Conservation (phyloP, 2,113 vertebrate genomes). For the Paramisgurnus dabryanus region DNA sequence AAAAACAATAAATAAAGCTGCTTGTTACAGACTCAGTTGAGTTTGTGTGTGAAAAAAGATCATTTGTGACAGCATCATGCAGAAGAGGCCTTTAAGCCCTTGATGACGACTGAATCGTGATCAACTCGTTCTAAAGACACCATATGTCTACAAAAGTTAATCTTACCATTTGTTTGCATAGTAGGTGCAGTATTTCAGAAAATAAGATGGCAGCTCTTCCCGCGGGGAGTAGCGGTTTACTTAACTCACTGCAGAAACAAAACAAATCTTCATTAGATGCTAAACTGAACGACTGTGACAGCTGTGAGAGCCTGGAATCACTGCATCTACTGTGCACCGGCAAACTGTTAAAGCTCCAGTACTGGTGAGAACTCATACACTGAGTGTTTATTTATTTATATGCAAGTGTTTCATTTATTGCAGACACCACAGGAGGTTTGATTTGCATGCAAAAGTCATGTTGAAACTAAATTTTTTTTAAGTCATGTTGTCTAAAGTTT, state of each 20-base stretch:
- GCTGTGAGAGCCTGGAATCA: background rate
- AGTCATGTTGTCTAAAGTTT: too few species aligned
- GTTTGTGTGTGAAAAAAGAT: background rate
- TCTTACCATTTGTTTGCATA: slow-evolving; percentile 99
- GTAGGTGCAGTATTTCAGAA: slow-evolving; percentile 98
- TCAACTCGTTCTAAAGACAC: background rate
- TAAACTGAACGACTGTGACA: slow-evolving; percentile 24
- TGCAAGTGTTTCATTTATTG: background rate
- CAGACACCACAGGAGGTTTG: background rate
- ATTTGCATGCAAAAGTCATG: background rate
- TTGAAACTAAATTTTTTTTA: too few species aligned
- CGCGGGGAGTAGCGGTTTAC: slow-evolving; percentile 96
- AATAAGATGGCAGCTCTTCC: slow-evolving; percentile 94
- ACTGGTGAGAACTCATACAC: background rate
- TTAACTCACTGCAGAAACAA: slow-evolving; percentile 88
- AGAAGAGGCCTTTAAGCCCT: background rate
- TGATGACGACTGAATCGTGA: slow-evolving; percentile 7
- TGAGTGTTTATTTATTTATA: background rate
- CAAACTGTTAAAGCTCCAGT: slow-evolving; percentile 33
- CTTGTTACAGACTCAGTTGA: background rate
- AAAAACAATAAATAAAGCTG: background rate
- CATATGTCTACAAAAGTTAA: slow-evolving; percentile 9
- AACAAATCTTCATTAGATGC: slow-evolving; percentile 36
- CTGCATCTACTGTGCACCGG: slow-evolving; percentile 20
- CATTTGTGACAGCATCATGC: background rate